Conservation (phyloP, 1,140 invertebrate species). For the Atopsyche davidsoni region DNA sequence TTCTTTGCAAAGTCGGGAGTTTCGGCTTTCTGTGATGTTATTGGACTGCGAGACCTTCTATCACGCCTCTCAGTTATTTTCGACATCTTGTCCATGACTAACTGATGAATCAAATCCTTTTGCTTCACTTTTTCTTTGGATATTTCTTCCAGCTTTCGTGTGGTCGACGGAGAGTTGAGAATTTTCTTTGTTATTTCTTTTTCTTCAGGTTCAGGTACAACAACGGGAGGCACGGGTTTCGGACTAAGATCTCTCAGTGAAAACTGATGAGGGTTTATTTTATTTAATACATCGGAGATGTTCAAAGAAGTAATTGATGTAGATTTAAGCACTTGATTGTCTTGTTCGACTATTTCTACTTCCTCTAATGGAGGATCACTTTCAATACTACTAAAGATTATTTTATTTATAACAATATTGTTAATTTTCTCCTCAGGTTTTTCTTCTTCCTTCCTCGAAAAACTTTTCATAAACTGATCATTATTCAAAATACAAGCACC, state of each 20-base stretch:
- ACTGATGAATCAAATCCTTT: slow-evolving; percentile 65
- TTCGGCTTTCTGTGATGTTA: slow-evolving; percentile 8
- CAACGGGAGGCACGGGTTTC: too few species aligned
- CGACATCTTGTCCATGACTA: slow-evolving; percentile 71
- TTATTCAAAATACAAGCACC: slow-evolving; percentile 39
- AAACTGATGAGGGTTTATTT: too few species aligned
- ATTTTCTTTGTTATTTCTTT: slow-evolving; percentile 32
- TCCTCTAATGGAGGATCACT: too few species aligned
- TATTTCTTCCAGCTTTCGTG: slow-evolving; percentile 57
- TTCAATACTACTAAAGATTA: too few species aligned
- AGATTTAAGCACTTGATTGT: too few species aligned
- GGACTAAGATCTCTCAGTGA: too few species aligned
- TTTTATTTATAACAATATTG: slow-evolving; percentile 31
- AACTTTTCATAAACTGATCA: slow-evolving; percentile 30
- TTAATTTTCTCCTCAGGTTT: background rate
- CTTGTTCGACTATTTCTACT: too few species aligned
- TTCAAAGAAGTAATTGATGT: too few species aligned
- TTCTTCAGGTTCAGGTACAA: too few species aligned
- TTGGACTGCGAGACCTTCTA: slow-evolving; percentile 26
- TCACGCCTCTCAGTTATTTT: slow-evolving; percentile 57
- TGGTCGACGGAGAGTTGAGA: slow-evolving; percentile 46
- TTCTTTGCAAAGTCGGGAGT: slow-evolving; percentile 6
- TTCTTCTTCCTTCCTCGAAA: background rate
- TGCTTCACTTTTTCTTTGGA: slow-evolving; percentile 61
- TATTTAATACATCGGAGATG: too few species aligned